Percentiles rank a stretch among this genome's conserved stretches.
Conservation (phyloP, 1,140 invertebrate species). For the Lucilia sericata region DNA sequence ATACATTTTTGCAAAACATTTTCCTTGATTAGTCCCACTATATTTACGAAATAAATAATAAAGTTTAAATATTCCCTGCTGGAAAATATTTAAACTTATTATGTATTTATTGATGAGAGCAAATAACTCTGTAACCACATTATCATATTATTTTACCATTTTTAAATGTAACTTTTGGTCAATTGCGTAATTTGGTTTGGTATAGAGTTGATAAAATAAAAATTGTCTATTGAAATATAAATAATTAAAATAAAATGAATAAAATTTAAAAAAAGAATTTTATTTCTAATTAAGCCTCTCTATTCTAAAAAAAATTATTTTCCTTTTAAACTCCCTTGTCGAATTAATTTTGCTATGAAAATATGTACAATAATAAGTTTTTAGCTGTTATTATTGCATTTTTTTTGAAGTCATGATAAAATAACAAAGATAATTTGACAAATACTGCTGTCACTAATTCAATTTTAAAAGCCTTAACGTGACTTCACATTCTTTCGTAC, state of each 20-base stretch:
- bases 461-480: conserved; percentile 43
- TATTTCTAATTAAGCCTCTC: neutral
- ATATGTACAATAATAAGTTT: neutral
- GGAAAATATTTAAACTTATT: too few relatives aligned
- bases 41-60: too few relatives aligned
- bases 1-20: too few relatives aligned
- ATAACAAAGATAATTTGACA: conserved; percentile 34
- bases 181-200: neutral
- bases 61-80: too few relatives aligned
- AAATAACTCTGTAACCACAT: neutral
- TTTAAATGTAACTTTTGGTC: conserved; percentile 12
- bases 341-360: too few relatives aligned
- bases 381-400: neutral
- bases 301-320: neutral
- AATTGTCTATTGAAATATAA: neutral
- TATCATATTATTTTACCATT: conserved; percentile 17
- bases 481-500: conserved; percentile 18
- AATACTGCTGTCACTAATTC: conserved; percentile 37
- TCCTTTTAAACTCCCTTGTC: neutral
- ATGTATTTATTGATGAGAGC: too few relatives aligned
- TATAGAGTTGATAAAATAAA: neutral
- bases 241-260: too few relatives aligned
- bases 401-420: neutral
- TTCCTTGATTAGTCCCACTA: too few relatives aligned
- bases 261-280: too few relatives aligned